These are phyloP conservation scores for Rana temporaria DNA, from an alignment of 2,113 vertebrate genomes.

Conservation along the genomic window DNA sequence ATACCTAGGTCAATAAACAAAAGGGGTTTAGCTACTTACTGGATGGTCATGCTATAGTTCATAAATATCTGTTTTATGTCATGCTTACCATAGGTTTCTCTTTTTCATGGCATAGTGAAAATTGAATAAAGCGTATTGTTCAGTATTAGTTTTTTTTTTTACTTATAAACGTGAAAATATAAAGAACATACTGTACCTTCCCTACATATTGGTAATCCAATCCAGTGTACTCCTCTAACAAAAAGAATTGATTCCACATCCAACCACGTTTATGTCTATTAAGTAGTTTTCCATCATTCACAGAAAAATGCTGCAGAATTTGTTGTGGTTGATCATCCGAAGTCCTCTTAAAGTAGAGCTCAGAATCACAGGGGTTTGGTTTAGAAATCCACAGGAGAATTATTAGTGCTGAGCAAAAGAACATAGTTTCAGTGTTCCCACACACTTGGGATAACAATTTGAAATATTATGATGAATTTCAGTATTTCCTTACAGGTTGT, in stretches of 20 bases:
- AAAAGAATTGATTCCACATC: slow-evolving; percentile 87
- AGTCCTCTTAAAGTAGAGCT: slow-evolving; percentile 77
- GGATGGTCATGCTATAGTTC: no score
- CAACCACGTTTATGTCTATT: slow-evolving; percentile 81
- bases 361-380: slow-evolving; percentile 66
- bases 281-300: slow-evolving; percentile 74
- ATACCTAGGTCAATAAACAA: no score
- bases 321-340: slow-evolving; percentile 66
- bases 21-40: no score
- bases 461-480: neutral
- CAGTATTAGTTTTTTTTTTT: no score
- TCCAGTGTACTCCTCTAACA: slow-evolving; percentile 82
- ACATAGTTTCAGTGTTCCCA: slow-evolving; percentile 66
- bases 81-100: no score
- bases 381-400: slow-evolving; percentile 76
- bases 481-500: slow-evolving; percentile 60
- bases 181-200: slow-evolving; percentile 69
- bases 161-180: no score
- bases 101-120: no score
- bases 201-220: slow-evolving; percentile 83
- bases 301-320: slow-evolving; percentile 61
- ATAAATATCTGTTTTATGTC: no score
- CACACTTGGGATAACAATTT: neutral
- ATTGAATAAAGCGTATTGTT: no score
- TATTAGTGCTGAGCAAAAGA: slow-evolving; percentile 65